Percentiles rank a stretch among this genome's conserved stretches.
phyloP scores from a whole-genome alignment of 1,140 invertebrate species.

The Laodelphax striatellus region DNA sequence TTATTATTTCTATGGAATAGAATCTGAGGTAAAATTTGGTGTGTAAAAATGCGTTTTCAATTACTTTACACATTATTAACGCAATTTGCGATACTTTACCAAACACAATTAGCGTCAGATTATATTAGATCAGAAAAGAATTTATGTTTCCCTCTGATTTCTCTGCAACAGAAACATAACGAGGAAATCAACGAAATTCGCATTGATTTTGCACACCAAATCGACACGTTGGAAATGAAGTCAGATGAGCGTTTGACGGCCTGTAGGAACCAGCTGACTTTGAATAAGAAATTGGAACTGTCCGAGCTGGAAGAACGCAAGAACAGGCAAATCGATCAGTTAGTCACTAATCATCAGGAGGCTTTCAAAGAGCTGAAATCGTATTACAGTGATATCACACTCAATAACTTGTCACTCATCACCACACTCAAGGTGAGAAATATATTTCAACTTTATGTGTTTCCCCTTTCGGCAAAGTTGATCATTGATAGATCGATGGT shows the following conservation, averaged over 20 bases:
- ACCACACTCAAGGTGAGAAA: slow-evolving; percentile 55
- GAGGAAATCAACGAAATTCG: slow-evolving; percentile 54
- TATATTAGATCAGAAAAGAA: too few relatives aligned
- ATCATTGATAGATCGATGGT: too few relatives aligned
- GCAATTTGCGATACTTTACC: too few relatives aligned
- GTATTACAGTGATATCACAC: slow-evolving; percentile 87
- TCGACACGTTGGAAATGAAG: slow-evolving; percentile 65
- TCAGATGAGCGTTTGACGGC: slow-evolving; percentile 65
- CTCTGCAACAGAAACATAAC: slow-evolving; percentile 38
- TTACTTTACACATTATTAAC: too few relatives aligned
- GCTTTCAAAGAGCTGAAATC: slow-evolving; percentile 80
- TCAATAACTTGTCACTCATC: slow-evolving; percentile 80
- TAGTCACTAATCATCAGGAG: slow-evolving; percentile 73
- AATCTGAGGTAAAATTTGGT: too few relatives aligned
- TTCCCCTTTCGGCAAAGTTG: too few relatives aligned
- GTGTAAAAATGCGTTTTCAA: too few relatives aligned
- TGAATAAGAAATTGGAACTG: slow-evolving; percentile 65
- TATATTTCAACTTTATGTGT: not conserved
- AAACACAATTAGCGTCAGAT: too few relatives aligned
- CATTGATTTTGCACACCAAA: slow-evolving; percentile 58
- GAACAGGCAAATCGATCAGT: slow-evolving; percentile 67
- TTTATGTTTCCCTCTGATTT: too few relatives aligned
- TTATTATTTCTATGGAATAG: too few relatives aligned
- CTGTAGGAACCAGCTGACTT: slow-evolving; percentile 58
- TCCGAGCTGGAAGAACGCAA: slow-evolving; percentile 82